Evolutionary conservation across 2,888 invertebrate species (phyloP).

Genomic region (Tachystola acroxantha): DNA sequence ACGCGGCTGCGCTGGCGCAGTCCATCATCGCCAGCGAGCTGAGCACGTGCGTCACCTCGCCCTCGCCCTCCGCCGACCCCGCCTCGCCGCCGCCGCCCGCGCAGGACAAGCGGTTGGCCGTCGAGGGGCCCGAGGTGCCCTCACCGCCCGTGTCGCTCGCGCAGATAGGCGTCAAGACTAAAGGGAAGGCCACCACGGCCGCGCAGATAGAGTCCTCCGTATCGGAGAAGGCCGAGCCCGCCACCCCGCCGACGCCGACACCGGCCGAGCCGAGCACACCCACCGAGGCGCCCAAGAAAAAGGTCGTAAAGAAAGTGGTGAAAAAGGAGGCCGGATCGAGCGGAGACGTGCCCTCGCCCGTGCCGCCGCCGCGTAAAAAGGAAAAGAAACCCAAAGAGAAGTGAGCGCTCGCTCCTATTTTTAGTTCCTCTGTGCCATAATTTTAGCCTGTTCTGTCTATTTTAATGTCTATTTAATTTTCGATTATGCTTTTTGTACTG

Average conservation of each 20-base stretch:
- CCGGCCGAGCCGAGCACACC: constrained; percentile 18
- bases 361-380: constrained; percentile 76
- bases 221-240: constrained; percentile 28
- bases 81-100: constrained; percentile 28
- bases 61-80: constrained; percentile 37
- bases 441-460: constrained; percentile 53
- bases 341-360: constrained; percentile 54
- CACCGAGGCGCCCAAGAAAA: constrained; percentile 53
- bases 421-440: constrained; percentile 72
- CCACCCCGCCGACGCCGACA: constrained; percentile 15
- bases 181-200: constrained; percentile 52
- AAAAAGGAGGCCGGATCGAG: constrained; percentile 50
- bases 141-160: constrained; percentile 76
- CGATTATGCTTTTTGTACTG: constrained; percentile 63
- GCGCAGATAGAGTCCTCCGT: constrained; percentile 64
- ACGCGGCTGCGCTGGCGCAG: constrained; percentile 66
- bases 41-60: constrained; percentile 45
- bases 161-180: constrained; percentile 66
- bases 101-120: constrained; percentile 39
- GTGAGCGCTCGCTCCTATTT: constrained; percentile 49
- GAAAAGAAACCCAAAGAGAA: constrained; percentile 76
- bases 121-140: constrained; percentile 58
- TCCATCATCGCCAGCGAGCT: constrained; percentile 71
- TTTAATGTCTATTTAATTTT: constrained; percentile 56
- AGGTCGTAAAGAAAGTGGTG: constrained; percentile 67